Evolutionary conservation across 2,888 invertebrate species (phyloP).

Genomic region (Aquatica leii): DNA sequence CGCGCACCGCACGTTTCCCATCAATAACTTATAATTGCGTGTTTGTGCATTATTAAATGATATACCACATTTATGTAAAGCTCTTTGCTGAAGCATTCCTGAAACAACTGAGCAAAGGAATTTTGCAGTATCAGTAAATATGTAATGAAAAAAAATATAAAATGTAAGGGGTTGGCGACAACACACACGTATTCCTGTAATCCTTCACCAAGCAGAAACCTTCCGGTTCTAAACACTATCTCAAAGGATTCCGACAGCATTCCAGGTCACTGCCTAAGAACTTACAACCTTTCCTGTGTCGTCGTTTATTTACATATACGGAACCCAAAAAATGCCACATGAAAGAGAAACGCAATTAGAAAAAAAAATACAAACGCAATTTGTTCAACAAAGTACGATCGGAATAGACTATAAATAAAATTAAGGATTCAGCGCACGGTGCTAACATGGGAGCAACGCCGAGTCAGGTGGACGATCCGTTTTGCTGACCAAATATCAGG

Average conservation of each 20-base stretch:
- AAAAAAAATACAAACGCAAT: too few species aligned
- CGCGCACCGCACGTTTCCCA: conserved; percentile 24
- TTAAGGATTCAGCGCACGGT: conserved; percentile 24
- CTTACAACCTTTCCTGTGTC: conserved; percentile 22
- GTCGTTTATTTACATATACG: conserved; percentile 16
- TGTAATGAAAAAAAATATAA: conserved; percentile 14
- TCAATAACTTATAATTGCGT: conserved; percentile 21
- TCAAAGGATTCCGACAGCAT: conserved; percentile 46
- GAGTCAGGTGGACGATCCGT: conserved; percentile 32
- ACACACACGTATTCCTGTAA: conserved; percentile 43
- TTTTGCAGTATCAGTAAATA: too few species aligned
- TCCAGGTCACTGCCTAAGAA: conserved; percentile 41
- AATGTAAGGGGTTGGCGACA: conserved; percentile 26
- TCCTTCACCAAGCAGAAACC: conserved; percentile 33
- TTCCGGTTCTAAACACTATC: conserved; percentile 43
- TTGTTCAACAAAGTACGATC: too few species aligned
- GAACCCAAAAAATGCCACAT: conserved; percentile 11
- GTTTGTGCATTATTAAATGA: not conserved
- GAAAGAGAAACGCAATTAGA: not conserved
- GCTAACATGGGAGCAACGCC: conserved; percentile 21
- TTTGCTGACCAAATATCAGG: conserved; percentile 44
- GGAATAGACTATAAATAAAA: conserved; percentile 13
- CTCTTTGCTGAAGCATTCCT: not conserved
- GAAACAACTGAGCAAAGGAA: too few species aligned
- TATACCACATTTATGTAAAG: not conserved